Evolutionary conservation across 2,113 vertebrate species (phyloP).

Genomic region (Lagenorhynchus albirostris): DNA sequence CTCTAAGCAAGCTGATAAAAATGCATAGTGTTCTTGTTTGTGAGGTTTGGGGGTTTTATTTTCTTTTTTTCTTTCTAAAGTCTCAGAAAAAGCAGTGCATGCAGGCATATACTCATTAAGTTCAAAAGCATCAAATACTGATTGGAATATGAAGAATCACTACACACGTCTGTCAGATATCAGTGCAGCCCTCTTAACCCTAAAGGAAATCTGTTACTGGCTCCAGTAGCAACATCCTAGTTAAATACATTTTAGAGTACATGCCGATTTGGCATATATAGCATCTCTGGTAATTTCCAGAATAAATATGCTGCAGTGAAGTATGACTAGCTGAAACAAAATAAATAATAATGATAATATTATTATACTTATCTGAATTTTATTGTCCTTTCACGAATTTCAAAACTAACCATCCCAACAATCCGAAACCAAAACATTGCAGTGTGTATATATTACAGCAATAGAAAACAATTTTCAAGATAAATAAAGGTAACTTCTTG

Average conservation of each 20-base stretch:
- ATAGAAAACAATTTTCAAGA: neutral
- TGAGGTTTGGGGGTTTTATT: neutral
- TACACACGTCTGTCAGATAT: neutral
- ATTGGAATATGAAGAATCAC: neutral
- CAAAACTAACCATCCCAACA: neutral
- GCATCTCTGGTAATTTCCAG: neutral
- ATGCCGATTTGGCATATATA: neutral
- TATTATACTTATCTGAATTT: neutral
- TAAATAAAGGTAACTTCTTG: neutral
- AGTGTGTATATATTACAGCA: neutral
- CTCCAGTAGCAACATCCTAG: neutral
- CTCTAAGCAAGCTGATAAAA: conserved; percentile 26
- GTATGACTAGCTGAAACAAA: neutral
- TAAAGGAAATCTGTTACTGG: neutral
- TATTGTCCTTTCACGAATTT: neutral
- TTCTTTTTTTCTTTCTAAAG: neutral
- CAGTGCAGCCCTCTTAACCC: accelerated
- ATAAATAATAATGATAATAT: neutral
- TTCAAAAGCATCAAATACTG: neutral
- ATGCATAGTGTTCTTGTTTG: neutral
- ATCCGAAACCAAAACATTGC: neutral
- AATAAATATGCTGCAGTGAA: neutral
- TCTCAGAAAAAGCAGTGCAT: neutral
- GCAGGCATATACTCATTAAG: neutral
- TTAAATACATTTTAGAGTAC: neutral